Base-by-base conservation (phyloP, 1,140 invertebrate genomes). In the Agrypnia vestita region DNA sequence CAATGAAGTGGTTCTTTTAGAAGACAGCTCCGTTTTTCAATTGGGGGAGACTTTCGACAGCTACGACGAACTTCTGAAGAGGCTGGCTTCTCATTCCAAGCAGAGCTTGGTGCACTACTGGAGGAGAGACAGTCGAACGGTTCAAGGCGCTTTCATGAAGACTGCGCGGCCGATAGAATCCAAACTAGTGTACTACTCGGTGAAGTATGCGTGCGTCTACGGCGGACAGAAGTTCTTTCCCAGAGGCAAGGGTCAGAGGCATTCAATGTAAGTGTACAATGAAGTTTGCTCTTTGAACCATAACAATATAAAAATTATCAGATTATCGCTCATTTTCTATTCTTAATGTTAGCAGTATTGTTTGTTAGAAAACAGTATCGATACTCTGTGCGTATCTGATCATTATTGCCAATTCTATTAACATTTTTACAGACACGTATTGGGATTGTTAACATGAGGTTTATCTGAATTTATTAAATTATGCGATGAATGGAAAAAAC, bases 161-260 rank as follows among this genome's bases (percentile, higher is more conserved):
- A 89, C 88, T 43, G 84, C 87, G 10, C 84, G 89, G 56, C 88
- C 87, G 0, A 89, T 90, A 43, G 87, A 87, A 46, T 84, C 87
- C 21, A 78, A 84, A 80, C 80, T 90, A 6, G 88, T 88, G 73
- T 90, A 90, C 84, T 90, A 90, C 82, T 89, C 88, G 7, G 87
- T 89, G 0, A 89, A 89, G 78, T 90, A 88, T 84, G 88, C 89
- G 0, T 90, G 89, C 74, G 88, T 90, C 67, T 89, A 88, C 80
- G 89, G 89, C 3, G 89, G 89, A 13, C 87, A 89, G 71, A 89
- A 88, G 59, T 89, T 89, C 77, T 82, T 87, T 51, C 85, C 88
- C 10, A 84, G 88, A 72, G 88, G 88, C 72, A 86, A 86, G 69
- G 88, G 88, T 1, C 84, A 87, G 69, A 84, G 89, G 83, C 25